Evolutionary conservation across 2,113 vertebrate species (phyloP).

Genomic region (Vidua chalybeata): DNA sequence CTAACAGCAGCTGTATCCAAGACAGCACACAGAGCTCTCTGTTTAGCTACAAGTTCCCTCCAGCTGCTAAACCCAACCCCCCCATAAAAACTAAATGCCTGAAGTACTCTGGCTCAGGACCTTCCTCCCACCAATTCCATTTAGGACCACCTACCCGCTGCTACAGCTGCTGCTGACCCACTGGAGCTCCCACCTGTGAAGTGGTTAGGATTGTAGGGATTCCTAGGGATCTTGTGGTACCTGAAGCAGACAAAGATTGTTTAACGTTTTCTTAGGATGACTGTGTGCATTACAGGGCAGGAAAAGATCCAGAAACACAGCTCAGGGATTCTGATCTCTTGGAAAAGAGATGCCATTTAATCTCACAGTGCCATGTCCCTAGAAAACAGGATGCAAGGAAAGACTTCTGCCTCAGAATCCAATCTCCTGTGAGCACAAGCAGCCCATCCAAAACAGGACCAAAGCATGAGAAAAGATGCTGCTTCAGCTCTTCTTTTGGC

Average conservation of each 20-base stretch:
- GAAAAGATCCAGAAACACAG: background rate
- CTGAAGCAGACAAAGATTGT: constrained; percentile 15
- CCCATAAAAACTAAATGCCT: background rate
- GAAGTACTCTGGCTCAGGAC: background rate
- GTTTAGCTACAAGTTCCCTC: background rate
- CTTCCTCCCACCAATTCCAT: background rate
- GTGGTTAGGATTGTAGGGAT: constrained; percentile 66
- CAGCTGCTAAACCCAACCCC: background rate
- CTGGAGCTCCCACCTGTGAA: constrained; percentile 74
- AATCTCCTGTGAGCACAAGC: background rate
- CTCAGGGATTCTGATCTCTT: background rate
- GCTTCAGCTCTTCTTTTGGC: background rate
- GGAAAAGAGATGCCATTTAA: background rate
- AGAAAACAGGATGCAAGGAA: background rate
- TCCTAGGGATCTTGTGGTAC: constrained; percentile 63
- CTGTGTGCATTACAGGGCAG: background rate
- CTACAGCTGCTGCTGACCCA: constrained; percentile 68
- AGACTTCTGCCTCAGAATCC: background rate
- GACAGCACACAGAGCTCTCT: background rate
- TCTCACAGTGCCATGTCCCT: background rate
- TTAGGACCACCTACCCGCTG: constrained; percentile 59
- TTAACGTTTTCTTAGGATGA: background rate
- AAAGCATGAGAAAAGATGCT: background rate
- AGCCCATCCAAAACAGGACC: background rate
- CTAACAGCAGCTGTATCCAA: background rate